Percentiles rank a stretch among this genome's conserved stretches.
These are phyloP conservation scores for Drosophila pectinifera DNA, from an alignment of 1,140 invertebrate genomes.

Conservation along the genomic window DNA sequence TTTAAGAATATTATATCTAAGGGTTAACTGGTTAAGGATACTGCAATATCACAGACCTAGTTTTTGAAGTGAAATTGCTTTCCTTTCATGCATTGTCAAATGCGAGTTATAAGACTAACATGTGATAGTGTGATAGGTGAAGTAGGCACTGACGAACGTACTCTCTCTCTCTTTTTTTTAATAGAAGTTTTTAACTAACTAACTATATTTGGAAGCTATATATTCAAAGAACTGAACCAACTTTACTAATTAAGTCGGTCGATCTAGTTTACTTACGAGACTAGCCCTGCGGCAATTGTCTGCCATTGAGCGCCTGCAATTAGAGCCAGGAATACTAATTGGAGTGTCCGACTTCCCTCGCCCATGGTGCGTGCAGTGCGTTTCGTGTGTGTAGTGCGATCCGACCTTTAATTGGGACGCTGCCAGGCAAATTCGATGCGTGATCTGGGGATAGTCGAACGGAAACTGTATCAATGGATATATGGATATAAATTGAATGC, in stretches of 20 bases:
- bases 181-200: too few relatives aligned
- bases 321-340: slow-evolving; percentile 52
- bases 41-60: too few relatives aligned
- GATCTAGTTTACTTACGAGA: slow-evolving; percentile 59
- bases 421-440: slow-evolving; percentile 42
- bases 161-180: too few relatives aligned
- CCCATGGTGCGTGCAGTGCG: slow-evolving; percentile 44
- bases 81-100: too few relatives aligned
- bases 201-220: too few relatives aligned
- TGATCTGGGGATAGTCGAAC: slow-evolving; percentile 41
- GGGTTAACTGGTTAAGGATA: too few relatives aligned
- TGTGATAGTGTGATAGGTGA: too few relatives aligned
- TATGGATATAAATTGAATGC: slow-evolving; percentile 21
- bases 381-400: slow-evolving; percentile 9
- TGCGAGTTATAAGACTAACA: too few relatives aligned
- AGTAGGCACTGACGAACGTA: too few relatives aligned
- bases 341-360: slow-evolving; percentile 44
- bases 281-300: slow-evolving; percentile 25
- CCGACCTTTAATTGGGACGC: slow-evolving; percentile 43
- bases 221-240: background rate
- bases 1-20: too few relatives aligned
- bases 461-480: too few relatives aligned
- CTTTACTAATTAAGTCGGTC: background rate
- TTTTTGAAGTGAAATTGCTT: too few relatives aligned
- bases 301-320: slow-evolving; percentile 54